Evolutionary conservation across 2,888 invertebrate genomes (phyloP).

Genomic region (Nemotelus pantherinus): DNA sequence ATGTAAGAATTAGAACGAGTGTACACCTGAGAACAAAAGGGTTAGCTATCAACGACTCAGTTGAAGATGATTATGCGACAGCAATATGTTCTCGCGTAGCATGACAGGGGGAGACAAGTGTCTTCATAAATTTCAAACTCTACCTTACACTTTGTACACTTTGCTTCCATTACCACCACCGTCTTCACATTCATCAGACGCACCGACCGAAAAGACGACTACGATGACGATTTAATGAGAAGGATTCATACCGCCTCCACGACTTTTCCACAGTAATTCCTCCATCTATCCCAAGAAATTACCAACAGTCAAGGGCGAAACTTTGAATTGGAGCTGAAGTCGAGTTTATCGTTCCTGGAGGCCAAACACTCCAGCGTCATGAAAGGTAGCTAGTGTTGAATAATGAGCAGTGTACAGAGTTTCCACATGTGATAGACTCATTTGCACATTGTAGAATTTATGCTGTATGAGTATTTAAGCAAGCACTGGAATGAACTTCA

Average conservation of each 20-base stretch:
- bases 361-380: neutral
- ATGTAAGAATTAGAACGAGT: conserved; percentile 23
- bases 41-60: conserved; percentile 23
- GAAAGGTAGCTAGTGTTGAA: too few relatives aligned
- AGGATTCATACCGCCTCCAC: conserved; percentile 12
- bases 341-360: neutral
- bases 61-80: conserved; percentile 14
- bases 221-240: conserved; percentile 11
- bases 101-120: neutral
- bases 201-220: neutral
- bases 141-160: conserved; percentile 8
- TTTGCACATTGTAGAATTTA: too few relatives aligned
- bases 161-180: neutral
- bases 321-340: conserved; percentile 7
- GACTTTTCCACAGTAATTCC: conserved; percentile 1
- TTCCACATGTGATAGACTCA: too few relatives aligned
- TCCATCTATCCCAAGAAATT: conserved; percentile 3
- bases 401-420: too few relatives aligned
- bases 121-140: conserved; percentile 38
- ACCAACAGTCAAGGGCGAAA: conserved; percentile 23
- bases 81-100: neutral
- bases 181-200: neutral
- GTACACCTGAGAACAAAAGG: conserved; percentile 32
- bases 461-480: too few relatives aligned
- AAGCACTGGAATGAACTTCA: too few relatives aligned